phyloP scores from a whole-genome alignment of 2,113 vertebrate species.

The Fulmarus glacialis region DNA sequence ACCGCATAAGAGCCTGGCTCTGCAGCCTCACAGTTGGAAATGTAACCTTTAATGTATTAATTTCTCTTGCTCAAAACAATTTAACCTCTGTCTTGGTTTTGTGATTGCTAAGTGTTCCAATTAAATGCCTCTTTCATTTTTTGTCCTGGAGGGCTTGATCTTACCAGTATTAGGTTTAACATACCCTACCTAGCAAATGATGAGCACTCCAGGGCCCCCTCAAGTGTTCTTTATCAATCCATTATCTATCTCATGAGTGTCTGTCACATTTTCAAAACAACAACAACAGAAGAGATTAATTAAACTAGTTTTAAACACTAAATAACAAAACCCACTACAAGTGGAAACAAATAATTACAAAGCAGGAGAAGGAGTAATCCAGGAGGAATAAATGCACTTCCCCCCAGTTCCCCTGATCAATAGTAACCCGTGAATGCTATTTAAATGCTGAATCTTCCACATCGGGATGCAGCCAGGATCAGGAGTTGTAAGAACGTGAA shows the following conservation, averaged over 20 bases:
- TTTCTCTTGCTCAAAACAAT: constrained; percentile 90
- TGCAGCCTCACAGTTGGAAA: constrained; percentile 84
- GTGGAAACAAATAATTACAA: constrained; percentile 44
- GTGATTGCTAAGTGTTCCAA: constrained; percentile 87
- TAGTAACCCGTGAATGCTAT: not conserved
- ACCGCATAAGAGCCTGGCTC: constrained; percentile 77
- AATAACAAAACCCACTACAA: constrained; percentile 41
- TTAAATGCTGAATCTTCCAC: constrained; percentile 28
- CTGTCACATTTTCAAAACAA: constrained; percentile 70
- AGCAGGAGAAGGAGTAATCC: not conserved
- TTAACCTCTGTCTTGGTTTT: constrained; percentile 88
- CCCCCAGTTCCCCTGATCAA: not conserved
- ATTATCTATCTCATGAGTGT: constrained; percentile 72
- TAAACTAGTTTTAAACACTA: constrained; percentile 63
- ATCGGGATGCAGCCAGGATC: constrained; percentile 10
- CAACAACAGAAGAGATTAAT: constrained; percentile 71
- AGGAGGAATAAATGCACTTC: constrained; percentile 1
- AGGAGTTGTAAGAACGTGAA: constrained; percentile 20
- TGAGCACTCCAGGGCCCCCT: constrained; percentile 47
- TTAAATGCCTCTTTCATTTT: constrained; percentile 82
- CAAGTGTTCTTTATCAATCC: constrained; percentile 60
- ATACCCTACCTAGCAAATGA: constrained; percentile 58
- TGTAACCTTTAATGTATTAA: constrained; percentile 90
- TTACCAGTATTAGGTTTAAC: constrained; percentile 66
- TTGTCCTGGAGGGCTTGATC: constrained; percentile 81